Evolutionary conservation across 2,113 vertebrate genomes (phyloP).

Genomic region (Pseudorasbora parva): DNA sequence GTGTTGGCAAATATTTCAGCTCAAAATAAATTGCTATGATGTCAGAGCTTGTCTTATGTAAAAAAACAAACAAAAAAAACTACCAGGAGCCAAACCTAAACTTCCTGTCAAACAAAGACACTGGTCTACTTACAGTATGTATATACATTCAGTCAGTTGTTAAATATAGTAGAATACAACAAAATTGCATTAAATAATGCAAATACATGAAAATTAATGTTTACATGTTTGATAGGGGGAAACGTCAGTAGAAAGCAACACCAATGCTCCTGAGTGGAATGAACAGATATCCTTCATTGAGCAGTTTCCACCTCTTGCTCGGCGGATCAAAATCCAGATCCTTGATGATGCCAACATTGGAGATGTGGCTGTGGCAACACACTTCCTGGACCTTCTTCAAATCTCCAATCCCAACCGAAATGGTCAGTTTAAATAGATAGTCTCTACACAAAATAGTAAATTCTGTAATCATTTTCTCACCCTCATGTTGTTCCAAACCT

Average conservation of each 20-base stretch:
- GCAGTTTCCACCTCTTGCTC: slow-evolving; percentile 90
- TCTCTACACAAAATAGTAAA: background rate
- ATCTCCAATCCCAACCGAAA: slow-evolving; percentile 88
- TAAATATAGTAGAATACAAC: background rate
- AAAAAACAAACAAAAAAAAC: background rate
- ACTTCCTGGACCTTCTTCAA: slow-evolving; percentile 87
- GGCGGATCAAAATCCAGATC: slow-evolving; percentile 86
- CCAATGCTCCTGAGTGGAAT: slow-evolving; percentile 84
- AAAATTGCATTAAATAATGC: background rate
- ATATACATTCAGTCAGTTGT: background rate
- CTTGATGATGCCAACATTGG: slow-evolving; percentile 85
- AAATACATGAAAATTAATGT: background rate
- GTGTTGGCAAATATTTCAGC: slow-evolving; percentile 50
- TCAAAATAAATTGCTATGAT: slow-evolving; percentile 28
- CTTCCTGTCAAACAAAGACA: background rate
- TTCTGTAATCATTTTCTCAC: background rate
- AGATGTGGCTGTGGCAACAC: slow-evolving; percentile 85
- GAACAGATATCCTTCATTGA: slow-evolving; percentile 93
- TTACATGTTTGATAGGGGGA: slow-evolving; percentile 80
- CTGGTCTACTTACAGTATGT: background rate
- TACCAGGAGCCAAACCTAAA: background rate
- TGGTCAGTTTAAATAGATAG: slow-evolving; percentile 73
- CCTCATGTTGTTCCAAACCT: background rate
- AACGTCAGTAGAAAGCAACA: slow-evolving; percentile 81
- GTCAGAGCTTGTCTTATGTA: slow-evolving; percentile 28